Percentiles rank a stretch among this genome's conserved stretches.
These are phyloP conservation scores for Neolamprologus cancellatus DNA, from an alignment of 2,113 vertebrate genomes.

Conservation along the genomic window DNA sequence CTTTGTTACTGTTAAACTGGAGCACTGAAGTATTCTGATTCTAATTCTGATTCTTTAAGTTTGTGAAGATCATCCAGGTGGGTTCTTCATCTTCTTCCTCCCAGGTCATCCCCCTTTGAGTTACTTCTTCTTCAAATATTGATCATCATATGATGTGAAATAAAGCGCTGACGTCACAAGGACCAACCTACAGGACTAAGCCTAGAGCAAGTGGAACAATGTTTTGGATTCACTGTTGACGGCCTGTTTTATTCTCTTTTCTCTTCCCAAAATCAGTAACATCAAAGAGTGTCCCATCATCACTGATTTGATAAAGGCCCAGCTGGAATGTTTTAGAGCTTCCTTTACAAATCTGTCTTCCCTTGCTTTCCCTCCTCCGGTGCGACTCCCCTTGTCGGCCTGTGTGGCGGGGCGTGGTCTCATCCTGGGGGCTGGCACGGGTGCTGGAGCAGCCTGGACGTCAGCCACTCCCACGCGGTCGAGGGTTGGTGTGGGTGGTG, in stretches of 20 bases:
- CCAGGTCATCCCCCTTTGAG: background rate
- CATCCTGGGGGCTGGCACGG: background rate
- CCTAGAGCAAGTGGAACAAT: background rate
- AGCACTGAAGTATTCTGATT: background rate
- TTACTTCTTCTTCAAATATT: background rate
- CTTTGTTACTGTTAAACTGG: background rate
- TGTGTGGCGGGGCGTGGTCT: background rate
- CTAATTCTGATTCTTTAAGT: background rate
- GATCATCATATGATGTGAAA: background rate
- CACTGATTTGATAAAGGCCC: background rate
- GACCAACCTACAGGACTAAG: background rate
- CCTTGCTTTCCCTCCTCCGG: background rate
- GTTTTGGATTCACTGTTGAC: background rate
- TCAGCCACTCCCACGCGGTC: background rate
- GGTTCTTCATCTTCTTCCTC: background rate
- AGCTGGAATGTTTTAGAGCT: background rate
- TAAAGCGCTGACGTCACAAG: background rate
- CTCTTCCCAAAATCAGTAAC: background rate
- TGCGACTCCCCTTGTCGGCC: background rate
- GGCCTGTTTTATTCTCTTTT: background rate
- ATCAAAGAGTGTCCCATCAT: background rate
- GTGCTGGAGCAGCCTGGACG: background rate
- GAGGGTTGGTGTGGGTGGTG: background rate
- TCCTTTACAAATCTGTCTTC: background rate
- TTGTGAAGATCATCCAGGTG: background rate